Conservation (phyloP, 2,797 vertebrate genomes). For the Neosilurus hyrtlii region DNA sequence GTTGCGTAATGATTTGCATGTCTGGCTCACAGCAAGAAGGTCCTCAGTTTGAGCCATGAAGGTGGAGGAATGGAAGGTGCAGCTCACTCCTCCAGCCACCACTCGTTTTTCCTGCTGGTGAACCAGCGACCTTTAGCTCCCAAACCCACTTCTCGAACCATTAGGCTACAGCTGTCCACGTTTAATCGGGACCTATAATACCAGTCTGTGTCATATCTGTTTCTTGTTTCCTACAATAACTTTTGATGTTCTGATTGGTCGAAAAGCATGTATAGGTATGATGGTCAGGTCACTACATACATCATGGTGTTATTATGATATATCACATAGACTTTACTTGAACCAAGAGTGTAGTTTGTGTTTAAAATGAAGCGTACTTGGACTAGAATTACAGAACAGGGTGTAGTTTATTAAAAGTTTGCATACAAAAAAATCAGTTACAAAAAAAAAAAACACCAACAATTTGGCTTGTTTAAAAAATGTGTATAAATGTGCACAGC, state of each 20-base stretch:
- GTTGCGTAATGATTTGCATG: too few species aligned
- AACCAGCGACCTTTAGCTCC: too few species aligned
- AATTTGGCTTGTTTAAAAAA: slow-evolving; percentile 3
- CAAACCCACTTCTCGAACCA: too few species aligned
- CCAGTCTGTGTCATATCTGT: not conserved
- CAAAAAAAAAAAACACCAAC: not conserved
- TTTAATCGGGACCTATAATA: not conserved
- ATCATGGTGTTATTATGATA: not conserved
- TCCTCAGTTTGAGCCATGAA: too few species aligned
- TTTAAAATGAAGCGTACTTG: not conserved
- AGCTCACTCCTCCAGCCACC: too few species aligned
- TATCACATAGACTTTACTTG: not conserved
- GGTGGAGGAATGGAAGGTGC: too few species aligned
- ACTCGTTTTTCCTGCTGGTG: too few species aligned
- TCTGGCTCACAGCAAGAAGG: too few species aligned
- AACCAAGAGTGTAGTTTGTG: not conserved
- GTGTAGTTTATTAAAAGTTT: slow-evolving; percentile 10
- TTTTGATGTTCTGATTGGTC: not conserved
- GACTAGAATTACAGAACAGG: slow-evolving; percentile 2
- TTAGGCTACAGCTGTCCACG: too few species aligned
- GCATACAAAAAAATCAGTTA: not conserved
- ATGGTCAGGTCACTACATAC: not conserved
- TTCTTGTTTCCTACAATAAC: not conserved
- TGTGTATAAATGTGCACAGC: not conserved
- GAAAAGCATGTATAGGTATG: not conserved